A percentile compares a stretch with the other conserved stretches of the same genome.
Conservation (phyloP, 2,888 invertebrate species). For the Dendrolimus pini region DNA sequence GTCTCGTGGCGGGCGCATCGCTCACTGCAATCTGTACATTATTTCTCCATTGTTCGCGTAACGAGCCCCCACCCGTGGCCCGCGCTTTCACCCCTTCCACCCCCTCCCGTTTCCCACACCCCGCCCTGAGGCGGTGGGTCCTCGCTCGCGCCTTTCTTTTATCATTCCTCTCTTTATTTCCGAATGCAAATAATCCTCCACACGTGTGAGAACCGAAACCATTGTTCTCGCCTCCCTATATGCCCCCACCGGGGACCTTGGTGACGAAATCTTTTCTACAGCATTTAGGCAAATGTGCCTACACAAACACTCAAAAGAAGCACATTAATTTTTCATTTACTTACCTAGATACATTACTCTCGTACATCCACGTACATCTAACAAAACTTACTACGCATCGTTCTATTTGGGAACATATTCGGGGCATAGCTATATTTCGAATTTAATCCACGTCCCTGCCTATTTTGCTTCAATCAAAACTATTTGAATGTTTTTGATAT, state of each 20-base stretch:
- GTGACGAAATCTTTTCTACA: slow-evolving; percentile 75
- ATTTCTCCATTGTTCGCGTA: slow-evolving; percentile 78
- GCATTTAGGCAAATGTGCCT: slow-evolving; percentile 67
- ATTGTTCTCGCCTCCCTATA: slow-evolving; percentile 72
- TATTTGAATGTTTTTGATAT: neutral
- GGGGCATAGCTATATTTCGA: too few species aligned
- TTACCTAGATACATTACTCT: slow-evolving; percentile 15
- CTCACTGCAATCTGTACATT: slow-evolving; percentile 78
- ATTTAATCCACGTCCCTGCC: too few species aligned
- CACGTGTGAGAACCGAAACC: slow-evolving; percentile 78
- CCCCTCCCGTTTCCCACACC: slow-evolving; percentile 64
- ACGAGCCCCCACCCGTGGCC: slow-evolving; percentile 64
- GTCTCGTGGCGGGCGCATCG: slow-evolving; percentile 63
- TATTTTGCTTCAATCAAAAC: too few species aligned
- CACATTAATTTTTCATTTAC: slow-evolving; percentile 34
- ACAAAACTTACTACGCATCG: too few species aligned
- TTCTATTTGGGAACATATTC: too few species aligned
- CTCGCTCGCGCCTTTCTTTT: slow-evolving; percentile 77
- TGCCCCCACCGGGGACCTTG: slow-evolving; percentile 65
- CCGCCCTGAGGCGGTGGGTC: slow-evolving; percentile 73
- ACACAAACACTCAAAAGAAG: slow-evolving; percentile 26
- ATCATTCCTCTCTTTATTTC: slow-evolving; percentile 77
- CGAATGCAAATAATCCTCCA: slow-evolving; percentile 79
- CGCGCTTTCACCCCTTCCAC: slow-evolving; percentile 33
- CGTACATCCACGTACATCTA: neutral